These are phyloP conservation scores for Oscheius sp. DNA, from an alignment of 2,888 invertebrate species.

Conservation along the genomic window DNA sequence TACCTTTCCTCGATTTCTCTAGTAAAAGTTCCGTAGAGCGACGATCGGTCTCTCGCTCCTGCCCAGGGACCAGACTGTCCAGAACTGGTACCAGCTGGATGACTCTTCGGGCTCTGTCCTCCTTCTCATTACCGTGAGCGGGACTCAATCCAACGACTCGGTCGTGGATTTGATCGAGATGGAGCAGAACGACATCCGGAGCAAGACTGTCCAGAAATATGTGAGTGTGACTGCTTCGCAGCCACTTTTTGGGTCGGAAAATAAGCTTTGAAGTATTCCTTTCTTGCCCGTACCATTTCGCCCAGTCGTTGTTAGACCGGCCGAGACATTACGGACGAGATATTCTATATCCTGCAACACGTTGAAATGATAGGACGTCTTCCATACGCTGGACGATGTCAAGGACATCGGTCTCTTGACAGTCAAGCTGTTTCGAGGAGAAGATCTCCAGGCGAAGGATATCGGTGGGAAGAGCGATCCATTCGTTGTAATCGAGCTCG, in stretches of 20 bases:
- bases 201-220: conserved; percentile 49
- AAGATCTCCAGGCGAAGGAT: conserved; percentile 91
- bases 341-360: too few species aligned
- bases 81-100: conserved; percentile 88
- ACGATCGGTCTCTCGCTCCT: conserved; percentile 86
- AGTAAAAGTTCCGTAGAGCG: conserved; percentile 78
- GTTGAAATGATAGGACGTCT: conserved; percentile 79
- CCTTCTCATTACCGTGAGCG: conserved; percentile 91
- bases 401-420: conserved; percentile 92
- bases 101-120: conserved; percentile 79
- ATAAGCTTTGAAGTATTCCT: too few species aligned
- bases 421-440: conserved; percentile 87
- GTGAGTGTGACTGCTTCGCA: conserved; percentile 17
- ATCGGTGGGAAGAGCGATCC: conserved; percentile 94
- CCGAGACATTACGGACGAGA: too few species aligned
- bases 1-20: conserved; percentile 70
- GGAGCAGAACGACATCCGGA: conserved; percentile 57
- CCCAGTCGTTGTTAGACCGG: too few species aligned
- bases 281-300: too few species aligned
- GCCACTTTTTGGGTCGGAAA: too few species aligned
- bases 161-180: conserved; percentile 85
- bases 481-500: conserved; percentile 91
- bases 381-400: conserved; percentile 81
- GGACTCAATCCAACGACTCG: conserved; percentile 92
- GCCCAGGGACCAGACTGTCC: conserved; percentile 90